Percentiles rank a stretch among this genome's conserved stretches.
These are phyloP conservation scores for Pomacea canaliculata DNA, from an alignment of 2,888 invertebrate species.

Conservation along the genomic window DNA sequence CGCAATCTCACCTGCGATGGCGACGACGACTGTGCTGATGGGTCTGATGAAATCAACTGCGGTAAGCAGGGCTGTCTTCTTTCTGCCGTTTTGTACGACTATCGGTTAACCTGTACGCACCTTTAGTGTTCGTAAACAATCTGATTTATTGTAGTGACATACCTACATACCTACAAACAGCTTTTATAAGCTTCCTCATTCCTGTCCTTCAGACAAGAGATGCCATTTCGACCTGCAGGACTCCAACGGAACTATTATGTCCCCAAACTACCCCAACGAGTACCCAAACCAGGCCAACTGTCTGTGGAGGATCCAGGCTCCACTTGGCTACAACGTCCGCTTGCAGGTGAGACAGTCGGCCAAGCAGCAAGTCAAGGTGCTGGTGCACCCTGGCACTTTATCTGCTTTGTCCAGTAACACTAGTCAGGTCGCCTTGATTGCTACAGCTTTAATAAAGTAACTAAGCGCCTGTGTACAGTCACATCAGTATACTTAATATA, in stretches of 20 bases:
- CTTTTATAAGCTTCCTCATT: neutral
- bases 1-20: slow-evolving; percentile 33
- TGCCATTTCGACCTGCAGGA: slow-evolving; percentile 16
- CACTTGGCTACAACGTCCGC: slow-evolving; percentile 31
- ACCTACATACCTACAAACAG: too few relatives aligned
- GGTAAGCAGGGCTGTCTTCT: slow-evolving; percentile 23
- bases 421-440: too few relatives aligned
- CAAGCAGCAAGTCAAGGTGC: too few relatives aligned
- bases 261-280: slow-evolving; percentile 23
- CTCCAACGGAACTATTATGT: slow-evolving; percentile 19
- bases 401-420: too few relatives aligned
- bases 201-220: slow-evolving; percentile 18
- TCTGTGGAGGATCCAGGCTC: slow-evolving; percentile 32
- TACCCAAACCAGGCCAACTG: slow-evolving; percentile 32
- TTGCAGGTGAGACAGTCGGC: slow-evolving; percentile 27
- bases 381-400: too few relatives aligned
- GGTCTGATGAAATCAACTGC: slow-evolving; percentile 39
- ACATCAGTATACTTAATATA: too few relatives aligned
- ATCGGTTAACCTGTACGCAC: too few relatives aligned
- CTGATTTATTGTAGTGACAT: too few relatives aligned
- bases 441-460: too few relatives aligned
- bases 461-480: too few relatives aligned
- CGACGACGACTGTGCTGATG: slow-evolving; percentile 37
- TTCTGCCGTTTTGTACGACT: too few relatives aligned
- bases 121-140: neutral